phyloP scores from a whole-genome alignment of 2,797 vertebrate species.

The Sebastes iracundus region DNA sequence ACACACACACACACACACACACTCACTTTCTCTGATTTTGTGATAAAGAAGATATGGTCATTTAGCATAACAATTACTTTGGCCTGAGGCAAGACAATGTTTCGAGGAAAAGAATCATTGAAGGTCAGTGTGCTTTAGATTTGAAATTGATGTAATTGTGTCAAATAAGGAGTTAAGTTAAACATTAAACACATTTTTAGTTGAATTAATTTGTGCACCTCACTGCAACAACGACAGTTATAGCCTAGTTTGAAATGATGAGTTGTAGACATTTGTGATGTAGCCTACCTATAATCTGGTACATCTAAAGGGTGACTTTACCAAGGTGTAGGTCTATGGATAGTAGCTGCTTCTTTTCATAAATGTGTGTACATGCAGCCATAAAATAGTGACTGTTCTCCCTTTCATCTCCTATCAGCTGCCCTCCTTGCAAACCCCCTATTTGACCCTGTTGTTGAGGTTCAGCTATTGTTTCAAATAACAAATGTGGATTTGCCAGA shows the following conservation, averaged over 20 bases:
- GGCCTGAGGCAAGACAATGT: neutral
- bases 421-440: neutral
- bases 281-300: neutral
- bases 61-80: slow-evolving; percentile 4
- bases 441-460: slow-evolving; percentile 32
- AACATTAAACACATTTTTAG: neutral
- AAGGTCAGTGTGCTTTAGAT: neutral
- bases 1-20: neutral
- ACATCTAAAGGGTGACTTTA: neutral
- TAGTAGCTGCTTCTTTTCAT: slow-evolving; percentile 1
- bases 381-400: neutral
- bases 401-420: neutral
- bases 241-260: neutral
- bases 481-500: slow-evolving; percentile 56
- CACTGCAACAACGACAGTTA: neutral
- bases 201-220: neutral
- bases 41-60: neutral
- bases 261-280: neutral
- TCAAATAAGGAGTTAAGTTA: neutral
- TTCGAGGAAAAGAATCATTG: neutral
- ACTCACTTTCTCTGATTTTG: neutral
- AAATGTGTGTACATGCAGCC: neutral
- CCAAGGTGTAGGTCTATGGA: neutral
- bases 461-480: slow-evolving; percentile 64
- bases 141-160: neutral